phyloP scores from a whole-genome alignment of 2,888 invertebrate genomes.

The Rapana venosa region DNA sequence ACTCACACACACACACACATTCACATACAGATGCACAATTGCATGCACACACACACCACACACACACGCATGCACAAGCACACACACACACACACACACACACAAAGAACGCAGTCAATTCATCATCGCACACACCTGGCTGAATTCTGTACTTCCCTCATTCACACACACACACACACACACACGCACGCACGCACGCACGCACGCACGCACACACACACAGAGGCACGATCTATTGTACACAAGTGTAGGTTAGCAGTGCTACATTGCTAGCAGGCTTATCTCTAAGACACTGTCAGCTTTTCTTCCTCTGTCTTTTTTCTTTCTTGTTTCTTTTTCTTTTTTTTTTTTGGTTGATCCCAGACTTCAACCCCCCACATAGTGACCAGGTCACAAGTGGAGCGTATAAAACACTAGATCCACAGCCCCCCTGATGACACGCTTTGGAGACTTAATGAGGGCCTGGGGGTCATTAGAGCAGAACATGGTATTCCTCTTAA shows the following conservation, averaged over 20 bases:
- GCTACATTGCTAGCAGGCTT: background rate
- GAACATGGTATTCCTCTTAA: no score
- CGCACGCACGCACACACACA: background rate
- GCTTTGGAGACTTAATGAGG: no score
- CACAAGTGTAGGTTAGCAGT: background rate
- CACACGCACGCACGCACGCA: background rate
- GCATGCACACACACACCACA: background rate
- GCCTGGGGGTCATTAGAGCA: no score
- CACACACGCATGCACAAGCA: background rate
- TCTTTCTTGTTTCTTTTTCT: background rate
- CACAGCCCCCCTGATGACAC: no score
- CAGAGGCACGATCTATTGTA: background rate
- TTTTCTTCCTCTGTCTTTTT: background rate
- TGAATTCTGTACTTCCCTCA: background rate
- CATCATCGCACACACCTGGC: background rate
- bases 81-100: background rate
- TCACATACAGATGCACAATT: background rate
- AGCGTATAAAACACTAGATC: no score
- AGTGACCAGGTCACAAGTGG: no score
- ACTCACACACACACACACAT: background rate
- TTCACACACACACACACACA: constrained; percentile 15
- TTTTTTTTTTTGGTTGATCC: background rate
- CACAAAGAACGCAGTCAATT: background rate
- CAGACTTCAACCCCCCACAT: background rate
- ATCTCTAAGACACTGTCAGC: background rate